phyloP scores from a whole-genome alignment of 2,888 invertebrate genomes.

The Protonemura montana region DNA sequence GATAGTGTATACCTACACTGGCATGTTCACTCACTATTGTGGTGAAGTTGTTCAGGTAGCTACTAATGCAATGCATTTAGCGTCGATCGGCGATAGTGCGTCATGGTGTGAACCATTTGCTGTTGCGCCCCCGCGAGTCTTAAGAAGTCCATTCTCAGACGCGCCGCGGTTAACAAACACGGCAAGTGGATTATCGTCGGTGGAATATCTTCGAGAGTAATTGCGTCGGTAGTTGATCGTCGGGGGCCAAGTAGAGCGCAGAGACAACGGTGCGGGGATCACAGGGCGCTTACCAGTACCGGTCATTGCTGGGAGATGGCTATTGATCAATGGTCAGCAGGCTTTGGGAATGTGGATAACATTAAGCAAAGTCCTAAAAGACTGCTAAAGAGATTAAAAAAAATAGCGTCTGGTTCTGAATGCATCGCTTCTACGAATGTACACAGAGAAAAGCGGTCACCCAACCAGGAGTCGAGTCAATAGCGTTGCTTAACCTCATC shows the following conservation, averaged over 20 bases:
- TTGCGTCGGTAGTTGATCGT: not conserved
- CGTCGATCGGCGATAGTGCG: not conserved
- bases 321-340: too few relatives aligned
- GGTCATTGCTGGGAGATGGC: too few relatives aligned
- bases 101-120: not conserved
- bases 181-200: not conserved
- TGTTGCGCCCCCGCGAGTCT: not conserved
- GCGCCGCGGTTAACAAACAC: not conserved
- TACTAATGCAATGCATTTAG: not conserved
- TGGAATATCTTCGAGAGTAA: not conserved
- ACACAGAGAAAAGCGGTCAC: too few relatives aligned
- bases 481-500: too few relatives aligned
- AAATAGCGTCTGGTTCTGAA: too few relatives aligned
- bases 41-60: not conserved
- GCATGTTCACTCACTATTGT: not conserved
- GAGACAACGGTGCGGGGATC: not conserved
- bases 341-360: too few relatives aligned
- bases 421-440: too few relatives aligned
- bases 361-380: too few relatives aligned
- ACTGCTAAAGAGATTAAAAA: too few relatives aligned
- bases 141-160: not conserved
- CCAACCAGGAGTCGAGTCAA: too few relatives aligned
- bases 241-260: not conserved
- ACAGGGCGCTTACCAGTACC: too few relatives aligned
- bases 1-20: not conserved